Conservation (phyloP, 2,113 vertebrate species). For the Bubo blakistoni region DNA sequence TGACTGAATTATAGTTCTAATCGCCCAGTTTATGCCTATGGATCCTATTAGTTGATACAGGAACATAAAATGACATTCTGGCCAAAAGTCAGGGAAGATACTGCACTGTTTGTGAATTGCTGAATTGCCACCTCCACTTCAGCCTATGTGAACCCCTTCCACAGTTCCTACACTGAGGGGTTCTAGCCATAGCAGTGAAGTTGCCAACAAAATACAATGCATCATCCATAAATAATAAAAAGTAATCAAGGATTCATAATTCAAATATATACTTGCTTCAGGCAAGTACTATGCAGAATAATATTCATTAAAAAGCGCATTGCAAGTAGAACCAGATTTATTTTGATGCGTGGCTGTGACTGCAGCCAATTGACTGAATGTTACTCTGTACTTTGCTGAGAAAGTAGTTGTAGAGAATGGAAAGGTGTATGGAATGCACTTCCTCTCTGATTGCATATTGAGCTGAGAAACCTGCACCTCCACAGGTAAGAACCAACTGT, state of each 20-base stretch:
- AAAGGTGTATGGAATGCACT: not conserved
- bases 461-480: not conserved
- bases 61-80: not conserved
- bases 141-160: not conserved
- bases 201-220: not conserved
- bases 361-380: not conserved
- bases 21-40: not conserved
- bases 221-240: not conserved
- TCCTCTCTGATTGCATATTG: not conserved
- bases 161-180: not conserved
- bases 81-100: not conserved
- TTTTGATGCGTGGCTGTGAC: not conserved
- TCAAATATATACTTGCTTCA: not conserved
- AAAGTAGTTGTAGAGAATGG: rapidly evolving
- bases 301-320: not conserved
- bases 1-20: not conserved
- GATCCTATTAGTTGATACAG: not conserved
- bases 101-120: not conserved
- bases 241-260: not conserved
- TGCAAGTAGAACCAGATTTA: not conserved
- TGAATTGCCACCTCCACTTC: not conserved
- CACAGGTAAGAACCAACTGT: rapidly evolving
- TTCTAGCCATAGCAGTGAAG: not conserved
- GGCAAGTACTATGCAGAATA: not conserved
- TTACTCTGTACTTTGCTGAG: not conserved